phyloP scores from a whole-genome alignment of 2,113 vertebrate genomes.

The Sphaerodactylus townsendi region DNA sequence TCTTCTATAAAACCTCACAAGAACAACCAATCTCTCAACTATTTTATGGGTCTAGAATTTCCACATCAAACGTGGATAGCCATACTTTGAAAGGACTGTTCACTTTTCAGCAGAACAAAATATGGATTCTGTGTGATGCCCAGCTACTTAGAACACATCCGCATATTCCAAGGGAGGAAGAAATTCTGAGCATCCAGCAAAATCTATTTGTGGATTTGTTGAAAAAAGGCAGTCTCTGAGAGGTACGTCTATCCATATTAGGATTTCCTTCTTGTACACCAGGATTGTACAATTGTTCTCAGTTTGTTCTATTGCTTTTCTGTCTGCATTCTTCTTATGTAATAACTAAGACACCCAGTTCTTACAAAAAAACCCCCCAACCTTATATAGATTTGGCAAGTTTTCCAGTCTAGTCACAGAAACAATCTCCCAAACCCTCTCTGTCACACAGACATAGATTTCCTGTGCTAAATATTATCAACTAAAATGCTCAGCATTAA shows the following conservation, averaged over 20 bases:
- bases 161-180: too few species aligned
- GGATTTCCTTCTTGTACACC: not conserved
- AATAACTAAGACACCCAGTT: not conserved
- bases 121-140: not conserved
- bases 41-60: not conserved
- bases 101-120: not conserved
- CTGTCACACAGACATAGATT: not conserved
- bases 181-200: too few species aligned
- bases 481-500: not conserved
- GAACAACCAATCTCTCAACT: not conserved
- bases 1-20: not conserved
- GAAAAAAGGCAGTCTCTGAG: too few species aligned
- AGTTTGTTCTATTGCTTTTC: not conserved
- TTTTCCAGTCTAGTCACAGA: not conserved
- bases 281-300: not conserved
- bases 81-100: not conserved
- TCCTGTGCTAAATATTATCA: conserved; percentile 3
- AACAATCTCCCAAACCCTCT: too few species aligned
- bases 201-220: too few species aligned
- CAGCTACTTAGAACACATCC: not conserved
- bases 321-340: not conserved
- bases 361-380: too few species aligned
- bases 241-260: too few species aligned
- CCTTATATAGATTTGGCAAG: not conserved
- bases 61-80: not conserved